Conservation (phyloP, 2,797 vertebrate species). For the Crotalus adamanteus region DNA sequence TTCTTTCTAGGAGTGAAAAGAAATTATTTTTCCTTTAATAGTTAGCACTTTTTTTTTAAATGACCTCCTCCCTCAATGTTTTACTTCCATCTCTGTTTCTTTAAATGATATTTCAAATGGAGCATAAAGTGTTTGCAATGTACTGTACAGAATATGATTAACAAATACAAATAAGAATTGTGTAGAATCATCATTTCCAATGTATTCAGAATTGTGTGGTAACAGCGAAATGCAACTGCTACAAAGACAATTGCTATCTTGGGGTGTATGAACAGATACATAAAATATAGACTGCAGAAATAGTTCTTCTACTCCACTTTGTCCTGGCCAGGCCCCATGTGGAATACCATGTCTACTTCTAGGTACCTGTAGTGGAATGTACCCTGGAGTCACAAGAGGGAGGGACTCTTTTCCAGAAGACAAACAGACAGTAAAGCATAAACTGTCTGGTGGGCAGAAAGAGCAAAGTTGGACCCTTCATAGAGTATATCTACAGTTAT, state of each 20-base stretch:
- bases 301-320: neutral
- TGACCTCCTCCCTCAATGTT: neutral
- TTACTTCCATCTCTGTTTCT: slow-evolving; percentile 24
- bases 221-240: neutral
- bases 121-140: slow-evolving; percentile 23
- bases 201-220: slow-evolving; percentile 20
- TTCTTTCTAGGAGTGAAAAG: slow-evolving; percentile 75
- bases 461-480: neutral
- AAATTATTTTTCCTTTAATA: neutral
- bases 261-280: neutral
- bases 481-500: neutral
- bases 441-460: neutral
- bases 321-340: neutral
- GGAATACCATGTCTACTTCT: neutral
- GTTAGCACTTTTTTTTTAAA: neutral
- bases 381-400: neutral
- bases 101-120: slow-evolving; percentile 21
- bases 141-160: slow-evolving; percentile 45
- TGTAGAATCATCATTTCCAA: slow-evolving; percentile 48
- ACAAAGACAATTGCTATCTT: neutral
- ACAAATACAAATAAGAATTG: slow-evolving; percentile 51
- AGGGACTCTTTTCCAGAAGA: neutral
- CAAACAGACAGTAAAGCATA: neutral
- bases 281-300: neutral
- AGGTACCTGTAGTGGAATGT: neutral